Evolutionary conservation across 2,113 vertebrate species (phyloP), one percentile per base, ranked within the genome.

Genomic region (Aramus guarauna): DNA sequence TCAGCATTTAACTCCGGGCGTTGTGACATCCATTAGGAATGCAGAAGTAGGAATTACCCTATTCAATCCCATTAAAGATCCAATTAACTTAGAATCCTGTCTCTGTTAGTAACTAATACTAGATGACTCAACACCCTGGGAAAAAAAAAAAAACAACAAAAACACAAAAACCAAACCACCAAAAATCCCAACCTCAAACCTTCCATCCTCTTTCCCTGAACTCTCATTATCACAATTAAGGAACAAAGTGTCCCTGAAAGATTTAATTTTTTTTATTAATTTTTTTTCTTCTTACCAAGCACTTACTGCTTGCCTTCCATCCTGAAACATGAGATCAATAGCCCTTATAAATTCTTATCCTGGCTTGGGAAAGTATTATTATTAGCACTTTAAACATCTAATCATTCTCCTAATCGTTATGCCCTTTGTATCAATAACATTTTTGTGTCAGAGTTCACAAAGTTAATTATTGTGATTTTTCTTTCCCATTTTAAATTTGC

Each of bases 31-130:
- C 74, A 92, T 92, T 94, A 95, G 84, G 92, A 95, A 11, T 0
- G 3, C 43, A 73, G 89, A 95, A 92, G 86, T 91, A 92, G 89
- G 92, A 97, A 95, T 96, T 96, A 95, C 81, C 91, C 87, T 22
- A 76, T 62, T 79, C 80, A 94, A 94, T 95, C 94, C 34, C 77
- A 95, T 96, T 96, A 95, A 95, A 92, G 91, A 94, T 87, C 89
- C 96, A 96, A 95, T 95, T 97, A 96, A 55, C 20, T 85, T 50
- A 32, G 83, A 91, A 91, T 92, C 80, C 81, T 66, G 27, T 68
- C 92, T 45, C 66, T 47, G 39, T n/a, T 89, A 62, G 89, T 82
- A 73, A 95, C 48, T 64, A 66, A 90, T 30, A 62, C 32, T 36
- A 26, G 48, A 41, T 43, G 66, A 88, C 74, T 90, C 66, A 36